phyloP scores from a whole-genome alignment of 2,888 invertebrate species.

The Parnassius glacialis region DNA sequence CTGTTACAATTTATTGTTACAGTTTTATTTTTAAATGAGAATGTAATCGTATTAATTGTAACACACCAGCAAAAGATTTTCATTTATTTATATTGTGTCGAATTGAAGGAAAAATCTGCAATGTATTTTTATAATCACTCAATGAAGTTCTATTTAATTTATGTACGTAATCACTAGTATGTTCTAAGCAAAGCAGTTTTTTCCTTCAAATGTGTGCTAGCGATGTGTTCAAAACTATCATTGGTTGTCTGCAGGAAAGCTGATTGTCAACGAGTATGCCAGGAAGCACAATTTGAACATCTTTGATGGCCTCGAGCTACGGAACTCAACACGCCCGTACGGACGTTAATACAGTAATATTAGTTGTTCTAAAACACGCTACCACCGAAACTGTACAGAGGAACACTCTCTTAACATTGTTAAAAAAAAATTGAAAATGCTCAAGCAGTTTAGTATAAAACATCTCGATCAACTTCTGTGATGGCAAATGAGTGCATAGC shows the following conservation, averaged over 20 bases:
- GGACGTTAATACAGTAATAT: conserved; percentile 86
- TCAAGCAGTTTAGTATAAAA: no score
- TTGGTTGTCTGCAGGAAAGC: conserved; percentile 82
- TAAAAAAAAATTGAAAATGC: no score
- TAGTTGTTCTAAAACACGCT: conserved; percentile 59
- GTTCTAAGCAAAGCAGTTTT: conserved; percentile 25
- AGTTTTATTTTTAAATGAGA: no score
- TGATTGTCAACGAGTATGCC: conserved; percentile 87
- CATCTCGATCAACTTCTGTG: no score
- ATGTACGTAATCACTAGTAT: not conserved
- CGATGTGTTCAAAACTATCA: conserved; percentile 38
- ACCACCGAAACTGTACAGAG: conserved; percentile 6
- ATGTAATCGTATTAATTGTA: no score
- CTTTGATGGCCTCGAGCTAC: conserved; percentile 87
- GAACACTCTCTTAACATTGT: not conserved
- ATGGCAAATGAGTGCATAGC: no score
- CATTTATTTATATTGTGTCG: conserved; percentile 8
- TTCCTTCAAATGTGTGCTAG: conserved; percentile 36
- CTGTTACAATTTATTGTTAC: no score
- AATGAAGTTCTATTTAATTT: not conserved
- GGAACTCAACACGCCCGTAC: conserved; percentile 89
- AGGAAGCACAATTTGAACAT: conserved; percentile 87
- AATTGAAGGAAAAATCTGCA: conserved; percentile 19
- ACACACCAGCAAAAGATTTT: conserved; percentile 19
- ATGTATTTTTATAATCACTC: not conserved